Percentiles rank a stretch among this genome's conserved stretches.
Conservation (phyloP, 2,888 invertebrate species). For the Gisinianus flammeolus region DNA sequence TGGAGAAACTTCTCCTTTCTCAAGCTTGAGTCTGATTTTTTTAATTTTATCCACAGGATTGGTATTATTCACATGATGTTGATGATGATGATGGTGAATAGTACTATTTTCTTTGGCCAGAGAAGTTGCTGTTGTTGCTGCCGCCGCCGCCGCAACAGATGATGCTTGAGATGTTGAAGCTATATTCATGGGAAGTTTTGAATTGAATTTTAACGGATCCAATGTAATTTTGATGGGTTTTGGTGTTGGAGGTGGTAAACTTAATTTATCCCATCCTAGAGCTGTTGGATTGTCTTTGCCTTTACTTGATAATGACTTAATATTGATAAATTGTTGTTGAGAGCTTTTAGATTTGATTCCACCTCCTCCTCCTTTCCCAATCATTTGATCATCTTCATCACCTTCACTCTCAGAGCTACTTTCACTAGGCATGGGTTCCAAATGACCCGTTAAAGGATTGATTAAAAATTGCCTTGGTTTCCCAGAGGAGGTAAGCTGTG, state of each 20-base stretch:
- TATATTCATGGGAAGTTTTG: not conserved
- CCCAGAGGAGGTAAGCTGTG: constrained; percentile 62
- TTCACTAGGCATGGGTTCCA: constrained; percentile 76
- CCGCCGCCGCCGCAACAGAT: not conserved
- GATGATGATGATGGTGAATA: too few species aligned
- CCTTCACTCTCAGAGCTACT: constrained; percentile 69
- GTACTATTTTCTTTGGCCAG: constrained; percentile 38
- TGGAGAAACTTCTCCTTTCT: constrained; percentile 72
- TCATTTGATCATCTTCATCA: constrained; percentile 41
- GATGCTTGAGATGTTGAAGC: not conserved
- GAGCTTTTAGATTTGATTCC: constrained; percentile 26
- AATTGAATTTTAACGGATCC: constrained; percentile 35
- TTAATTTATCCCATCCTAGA: constrained; percentile 34
- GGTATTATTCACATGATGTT: constrained; percentile 31
- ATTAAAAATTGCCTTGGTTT: constrained; percentile 82
- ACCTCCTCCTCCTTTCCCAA: not conserved
- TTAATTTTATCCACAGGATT: constrained; percentile 68
- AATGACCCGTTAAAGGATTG: constrained; percentile 83
- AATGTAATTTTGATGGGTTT: constrained; percentile 34
- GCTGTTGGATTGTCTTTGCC: constrained; percentile 40
- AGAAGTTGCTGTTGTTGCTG: not conserved
- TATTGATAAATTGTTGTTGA: not conserved
- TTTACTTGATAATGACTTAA: constrained; percentile 27
- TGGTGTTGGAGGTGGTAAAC: constrained; percentile 15
- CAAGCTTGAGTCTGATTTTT: constrained; percentile 80